Base-by-base conservation (phyloP, 2,797 vertebrate genomes). In the Ptychobarbus kaznakovi region DNA sequence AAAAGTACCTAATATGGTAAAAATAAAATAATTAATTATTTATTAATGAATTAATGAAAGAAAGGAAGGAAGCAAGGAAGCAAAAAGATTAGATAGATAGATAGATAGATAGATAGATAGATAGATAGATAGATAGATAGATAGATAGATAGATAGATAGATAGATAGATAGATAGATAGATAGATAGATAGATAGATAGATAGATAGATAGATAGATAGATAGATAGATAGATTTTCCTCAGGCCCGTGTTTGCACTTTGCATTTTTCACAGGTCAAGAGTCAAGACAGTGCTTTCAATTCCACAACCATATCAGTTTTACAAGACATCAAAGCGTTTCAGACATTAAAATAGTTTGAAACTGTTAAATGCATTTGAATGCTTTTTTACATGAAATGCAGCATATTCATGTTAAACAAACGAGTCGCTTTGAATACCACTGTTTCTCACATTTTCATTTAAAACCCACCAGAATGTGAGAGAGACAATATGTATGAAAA, bases 401-500 rank as follows among this genome's bases (percentile, higher is more conserved):
- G 40, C 18, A 28, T 68, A 70, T 88, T 87, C 81, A 84, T 73
- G 70, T 87, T 84, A 83, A 88, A 81, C 78, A 87, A 90, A 88
- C 18, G 42, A 83, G 49, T 12, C 66, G 40, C 51, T 90, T 89
- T 89, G 61, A 83, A 89, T 87, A 53, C 69, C 44, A n/a, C 13
- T 18, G 78, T 49, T 81, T 80, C 68, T 25, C 66, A 44, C 65
- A 82, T 78, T 89, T 88, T 70, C 66, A 80, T 89, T 85, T 84
- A 63, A 81, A 77, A 89, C 76, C 72, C 79, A 70, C 89, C 75
- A 20, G 82, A 88, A 89, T 90, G 86, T 91, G 89, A 84, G 78
- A 88, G 83, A 90, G 91, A 93, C 91, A 92, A 93, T 91, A 93
- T 93, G 87, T 92, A 93, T 93, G 93, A 95, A 95, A 95, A 93